Evolutionary conservation across 30 jellyfish, hydroid and myxozoan genomes (phyloP), one percentile per base, ranked within the genome.

Genomic region (Aurelia aurita complex sp. Pacific): DNA sequence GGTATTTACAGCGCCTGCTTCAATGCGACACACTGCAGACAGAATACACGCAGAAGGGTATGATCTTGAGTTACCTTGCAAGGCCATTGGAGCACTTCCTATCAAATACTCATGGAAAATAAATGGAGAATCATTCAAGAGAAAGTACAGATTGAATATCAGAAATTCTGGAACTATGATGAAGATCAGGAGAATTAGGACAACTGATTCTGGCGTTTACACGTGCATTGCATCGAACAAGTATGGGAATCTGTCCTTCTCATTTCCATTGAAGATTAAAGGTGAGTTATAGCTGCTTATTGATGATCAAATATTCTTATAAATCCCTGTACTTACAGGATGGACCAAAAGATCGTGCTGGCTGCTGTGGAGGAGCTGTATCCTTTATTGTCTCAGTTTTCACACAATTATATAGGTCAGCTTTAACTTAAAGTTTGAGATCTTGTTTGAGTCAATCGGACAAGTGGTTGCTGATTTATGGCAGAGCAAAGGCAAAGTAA

Each of bases 191-290:
- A 75, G 98, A 76, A 36, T 92, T 2, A 80, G 98, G 12, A 84
- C 87, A 35, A 55, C 80, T 51, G 98, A 92, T 74, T 76, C 83
- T 16, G 98, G 89, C 36, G 85, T 83, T 16, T 92, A 92, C 90
- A 92, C 97, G 54, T 92, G 98, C 97, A 74, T 83, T 71, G 98
- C 97, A 55, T 78, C 90, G 3, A 92, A 92, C 76, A 83, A 84
- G 74, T 92, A 80, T 87, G 98, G 98, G 16, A 92, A 92, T 77
- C 74, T 83, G n/a, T 92, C 98, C 8, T 92, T 92, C 85, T 74
- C 98, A 15, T 92, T 69, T 57, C 96, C 92, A 16, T 60, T 85
- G 80, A 77, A 76, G 38, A 40, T 85, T 50, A 80, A 40, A 64
- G 95, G 95, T 85, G 18, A 17, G 42, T 51, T 60, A 1, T 60